Percentiles rank a stretch among this genome's conserved stretches.
Evolutionary conservation across 1,140 invertebrate species (phyloP).

Genomic region (Arctopsyche grandis): DNA sequence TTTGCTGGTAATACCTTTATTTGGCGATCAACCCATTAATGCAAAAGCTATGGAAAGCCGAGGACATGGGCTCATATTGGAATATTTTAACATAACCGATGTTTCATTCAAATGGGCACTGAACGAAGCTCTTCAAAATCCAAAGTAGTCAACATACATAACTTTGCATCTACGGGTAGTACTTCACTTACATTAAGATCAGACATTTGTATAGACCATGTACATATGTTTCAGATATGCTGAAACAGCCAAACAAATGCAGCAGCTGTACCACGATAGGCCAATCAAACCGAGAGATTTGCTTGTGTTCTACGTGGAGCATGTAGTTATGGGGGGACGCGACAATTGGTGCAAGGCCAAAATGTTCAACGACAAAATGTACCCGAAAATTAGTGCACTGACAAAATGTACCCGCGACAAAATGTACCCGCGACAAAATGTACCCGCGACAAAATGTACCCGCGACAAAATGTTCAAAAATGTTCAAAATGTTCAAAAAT

Average conservation of each 20-base stretch:
- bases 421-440: too few relatives aligned
- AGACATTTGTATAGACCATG: not conserved
- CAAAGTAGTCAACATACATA: conserved; percentile 33
- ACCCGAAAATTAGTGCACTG: too few relatives aligned
- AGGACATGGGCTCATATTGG: conserved; percentile 33
- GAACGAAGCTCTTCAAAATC: conserved; percentile 30
- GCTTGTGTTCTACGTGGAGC: conserved; percentile 39
- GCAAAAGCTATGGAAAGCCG: not conserved
- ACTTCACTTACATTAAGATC: too few relatives aligned
- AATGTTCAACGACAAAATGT: too few relatives aligned
- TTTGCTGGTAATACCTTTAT: conserved; percentile 59
- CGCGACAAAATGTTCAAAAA: too few relatives aligned
- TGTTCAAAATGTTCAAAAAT: too few relatives aligned
- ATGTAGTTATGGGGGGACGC: conserved; percentile 33
- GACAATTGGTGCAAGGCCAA: conserved; percentile 32
- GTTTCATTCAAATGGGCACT: conserved; percentile 28
- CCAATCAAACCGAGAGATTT: conserved; percentile 40
- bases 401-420: too few relatives aligned
- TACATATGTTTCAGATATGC: conserved; percentile 42
- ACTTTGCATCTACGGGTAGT: not conserved
- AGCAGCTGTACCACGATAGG: conserved; percentile 51
- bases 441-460: too few relatives aligned
- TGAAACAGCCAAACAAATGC: conserved; percentile 54
- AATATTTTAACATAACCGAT: conserved; percentile 34
- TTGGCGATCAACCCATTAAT: conserved; percentile 54